Conservation (phyloP, 2,113 vertebrate species). For the Formicarius rufipectus region DNA sequence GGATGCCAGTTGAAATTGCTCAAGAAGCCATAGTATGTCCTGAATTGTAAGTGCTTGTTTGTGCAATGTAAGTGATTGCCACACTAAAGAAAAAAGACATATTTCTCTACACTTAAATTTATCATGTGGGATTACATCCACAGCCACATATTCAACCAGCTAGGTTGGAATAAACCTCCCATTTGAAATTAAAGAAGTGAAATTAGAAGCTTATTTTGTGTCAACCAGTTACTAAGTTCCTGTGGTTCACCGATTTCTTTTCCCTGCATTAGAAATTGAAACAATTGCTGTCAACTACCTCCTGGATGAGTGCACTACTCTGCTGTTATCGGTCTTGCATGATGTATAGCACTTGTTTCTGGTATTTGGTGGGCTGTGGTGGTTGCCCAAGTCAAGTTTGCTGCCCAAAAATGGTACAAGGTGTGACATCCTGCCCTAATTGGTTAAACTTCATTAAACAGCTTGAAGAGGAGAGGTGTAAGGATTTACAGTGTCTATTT, state of each 20-base stretch:
- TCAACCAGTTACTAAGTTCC: neutral
- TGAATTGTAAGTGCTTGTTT: neutral
- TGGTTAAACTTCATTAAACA: neutral
- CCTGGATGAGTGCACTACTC: neutral
- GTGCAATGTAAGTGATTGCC: neutral
- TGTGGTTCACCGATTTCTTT: neutral
- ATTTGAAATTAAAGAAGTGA: neutral
- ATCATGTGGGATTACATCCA: neutral
- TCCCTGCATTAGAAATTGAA: neutral
- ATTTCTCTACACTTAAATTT: neutral
- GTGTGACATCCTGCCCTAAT: neutral
- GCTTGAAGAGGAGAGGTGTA: neutral
- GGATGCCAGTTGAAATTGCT: neutral
- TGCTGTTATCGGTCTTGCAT: neutral
- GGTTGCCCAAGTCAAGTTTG: neutral
- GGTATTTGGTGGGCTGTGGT: neutral
- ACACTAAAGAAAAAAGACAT: neutral
- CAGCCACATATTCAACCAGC: fast-evolving
- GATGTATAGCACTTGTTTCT: neutral
- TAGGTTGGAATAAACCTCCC: neutral
- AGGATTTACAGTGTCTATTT: neutral
- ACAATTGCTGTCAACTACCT: neutral
- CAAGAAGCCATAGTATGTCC: neutral
- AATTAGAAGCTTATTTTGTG: neutral
- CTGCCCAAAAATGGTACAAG: neutral